Percentiles rank a stretch among this genome's conserved stretches.
phyloP scores from a whole-genome alignment of 2,888 invertebrate species.

The Sphinx pinastri region DNA sequence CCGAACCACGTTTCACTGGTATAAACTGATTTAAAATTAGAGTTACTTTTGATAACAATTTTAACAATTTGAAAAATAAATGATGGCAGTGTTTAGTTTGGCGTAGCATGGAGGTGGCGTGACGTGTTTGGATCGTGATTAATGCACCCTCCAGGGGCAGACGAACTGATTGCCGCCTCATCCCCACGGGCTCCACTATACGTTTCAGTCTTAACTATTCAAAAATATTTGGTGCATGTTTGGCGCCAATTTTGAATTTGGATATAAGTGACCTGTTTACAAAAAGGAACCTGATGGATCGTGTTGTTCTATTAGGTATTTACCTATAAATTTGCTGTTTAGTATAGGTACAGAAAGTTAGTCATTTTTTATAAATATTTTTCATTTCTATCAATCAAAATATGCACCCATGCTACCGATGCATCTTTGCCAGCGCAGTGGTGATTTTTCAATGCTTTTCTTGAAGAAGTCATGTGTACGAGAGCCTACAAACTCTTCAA shows the following conservation, averaged over 20 bases:
- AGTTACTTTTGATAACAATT: background rate
- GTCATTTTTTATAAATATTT: too few species aligned
- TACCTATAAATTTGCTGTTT: too few species aligned
- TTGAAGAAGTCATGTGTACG: too few species aligned
- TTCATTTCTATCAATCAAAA: too few species aligned
- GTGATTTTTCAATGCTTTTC: too few species aligned
- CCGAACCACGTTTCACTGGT: too few species aligned
- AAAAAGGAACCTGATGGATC: background rate
- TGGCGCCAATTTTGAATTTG: background rate
- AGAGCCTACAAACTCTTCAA: too few species aligned
- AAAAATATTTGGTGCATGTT: background rate
- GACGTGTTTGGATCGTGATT: constrained; percentile 55
- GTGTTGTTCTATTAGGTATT: too few species aligned
- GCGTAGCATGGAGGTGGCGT: constrained; percentile 3
- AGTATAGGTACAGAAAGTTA: too few species aligned
- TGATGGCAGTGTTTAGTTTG: constrained; percentile 1
- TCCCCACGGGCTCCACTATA: constrained; percentile 32
- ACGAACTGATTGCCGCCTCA: constrained; percentile 61
- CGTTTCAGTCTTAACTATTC: constrained; percentile 17
- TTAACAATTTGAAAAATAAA: background rate
- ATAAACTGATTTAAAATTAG: background rate
- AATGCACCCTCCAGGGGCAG: constrained; percentile 64
- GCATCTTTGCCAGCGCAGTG: too few species aligned
- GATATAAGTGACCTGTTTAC: background rate
- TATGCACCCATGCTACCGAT: too few species aligned